Base-by-base conservation (phyloP, 2,888 invertebrate species). In the Caenorhabditis japonica region DNA sequence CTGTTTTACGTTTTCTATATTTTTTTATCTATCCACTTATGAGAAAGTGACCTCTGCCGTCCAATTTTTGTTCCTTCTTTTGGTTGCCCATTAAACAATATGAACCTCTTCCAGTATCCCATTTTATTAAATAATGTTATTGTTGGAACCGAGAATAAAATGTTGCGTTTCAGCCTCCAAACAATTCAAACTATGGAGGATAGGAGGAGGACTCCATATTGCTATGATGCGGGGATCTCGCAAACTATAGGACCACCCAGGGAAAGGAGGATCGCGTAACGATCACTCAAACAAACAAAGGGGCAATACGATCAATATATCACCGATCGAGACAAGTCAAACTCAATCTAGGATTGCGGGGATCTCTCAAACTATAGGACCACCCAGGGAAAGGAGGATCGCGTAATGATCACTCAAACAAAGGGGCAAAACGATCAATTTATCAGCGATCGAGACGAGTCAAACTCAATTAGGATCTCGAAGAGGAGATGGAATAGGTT, bases 121-220 rank as follows among this genome's bases (percentile, higher is more conserved):
- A 41, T 47, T 33, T 38, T 52, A 56, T 56, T 38, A 51, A 55
- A 51, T 60, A 47, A 60, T 72, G n/a, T 39, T 69, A 33, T 53
- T 58, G 58, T 61, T 73, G 68, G 49, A 58, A 61, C 51, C 61
- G 52, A 44, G 52, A 73, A 68, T 61, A 73, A 73, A 66, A 56
- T 56, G 44, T 52, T 44, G 27, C 34, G 68, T 73, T 73, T 66
- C 73, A 73, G 73, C 73, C 73, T 68, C 73, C 73, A 30, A 30
- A 7, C 56, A 64, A 72, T 46, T 51, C 64, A 70, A 58, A 53
- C 52, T 52, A 38, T 43, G 70, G 70, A 71, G 72, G 69, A 70
- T 23, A 68, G 66, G 70, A 70, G 70, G 70, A 70, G 34, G 36
- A 56, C 53, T 46, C 51, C 52, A 52, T 30, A 44, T 46, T 25